Evolutionary conservation across 1,140 invertebrate species (phyloP), one percentile per base, ranked within the genome.

Genomic region (Hyles vespertilio): DNA sequence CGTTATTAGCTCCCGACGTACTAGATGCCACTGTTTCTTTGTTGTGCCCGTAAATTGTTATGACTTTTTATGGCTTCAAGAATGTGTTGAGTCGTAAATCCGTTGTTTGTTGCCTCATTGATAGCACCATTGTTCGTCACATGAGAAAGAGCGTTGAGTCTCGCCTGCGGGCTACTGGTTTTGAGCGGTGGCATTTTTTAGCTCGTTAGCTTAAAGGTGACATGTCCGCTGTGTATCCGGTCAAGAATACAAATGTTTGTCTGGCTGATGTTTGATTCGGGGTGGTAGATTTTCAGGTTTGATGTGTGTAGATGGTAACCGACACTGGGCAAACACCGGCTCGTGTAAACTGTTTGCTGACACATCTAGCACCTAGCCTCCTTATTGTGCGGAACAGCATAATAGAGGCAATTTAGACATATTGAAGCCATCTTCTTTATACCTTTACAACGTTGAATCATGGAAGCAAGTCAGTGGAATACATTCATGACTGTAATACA

Each of bases 11-110:
- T 78, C 70, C 78, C 75, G 52, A 32, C 52, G 77, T 81, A 84
- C 78, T 82, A 81, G 77, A 82, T 73, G 77, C 79, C 70, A 68
- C 72, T 59, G 73, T 77, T 80, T 81, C 79, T 86, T 86, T 86
- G 83, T 86, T 82, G 76, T 77, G 73, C 61, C 70, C 71, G 69
- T 79, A 74, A 79, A 82, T 77, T 84, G 78, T 82, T 82, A 76
- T 75, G 68, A 72, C 77, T 73, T 73, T 81, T 83, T 81, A 79
- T 77, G 71, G 72, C 67, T 63, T 54, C 53, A 56, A 68, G 73
- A 74, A 75, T 72, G 70, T 70, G 70, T 71, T 51, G 68, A 66
- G 60, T 75, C 64, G 69, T 73, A 79, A 75, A 78, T 70, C 62
- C 67, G 64, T 62, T 69, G 67, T 67, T 70, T 70, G 59, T 64